Conservation (phyloP, 2,888 invertebrate species). For the Agriopis leucophaearia region DNA sequence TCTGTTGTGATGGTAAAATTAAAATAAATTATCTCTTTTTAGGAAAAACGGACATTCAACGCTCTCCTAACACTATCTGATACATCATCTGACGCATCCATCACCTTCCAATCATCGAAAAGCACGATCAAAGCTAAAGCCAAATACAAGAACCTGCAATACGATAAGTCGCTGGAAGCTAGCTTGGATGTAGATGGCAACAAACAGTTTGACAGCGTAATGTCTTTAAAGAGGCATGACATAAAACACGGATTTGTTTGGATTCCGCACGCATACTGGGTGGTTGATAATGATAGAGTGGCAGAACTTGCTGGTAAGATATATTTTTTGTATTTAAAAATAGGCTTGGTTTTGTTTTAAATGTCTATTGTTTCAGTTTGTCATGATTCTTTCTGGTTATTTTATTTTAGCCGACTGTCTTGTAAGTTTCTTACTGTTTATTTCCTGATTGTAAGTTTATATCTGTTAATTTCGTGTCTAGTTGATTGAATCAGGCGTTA, state of each 20-base stretch:
- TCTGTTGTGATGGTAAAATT: neutral
- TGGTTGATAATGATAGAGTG: conserved; percentile 90
- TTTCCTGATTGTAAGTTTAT: no score
- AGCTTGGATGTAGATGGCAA: conserved; percentile 91
- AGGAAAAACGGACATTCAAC: conserved; percentile 84
- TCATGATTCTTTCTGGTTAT: no score
- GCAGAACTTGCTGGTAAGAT: conserved; percentile 89
- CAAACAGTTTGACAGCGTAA: conserved; percentile 89
- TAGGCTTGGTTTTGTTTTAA: no score
- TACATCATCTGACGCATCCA: conserved; percentile 76
- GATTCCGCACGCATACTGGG: conserved; percentile 89
- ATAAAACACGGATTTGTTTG: conserved; percentile 90
- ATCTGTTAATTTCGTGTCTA: no score
- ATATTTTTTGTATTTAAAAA: neutral
- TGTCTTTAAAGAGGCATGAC: conserved; percentile 86
- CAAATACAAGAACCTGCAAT: conserved; percentile 89
- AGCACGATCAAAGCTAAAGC: conserved; percentile 90
- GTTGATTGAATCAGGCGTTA: no score
- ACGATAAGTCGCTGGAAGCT: conserved; percentile 89
- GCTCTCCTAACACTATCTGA: conserved; percentile 71
- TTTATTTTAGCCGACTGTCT: no score
- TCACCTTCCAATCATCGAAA: conserved; percentile 89
- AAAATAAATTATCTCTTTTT: conserved; percentile 33
- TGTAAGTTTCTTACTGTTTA: no score
- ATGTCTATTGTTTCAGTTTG: no score